Conservation (phyloP, 2,113 vertebrate genomes). For the Megaleporinus macrocephalus region DNA sequence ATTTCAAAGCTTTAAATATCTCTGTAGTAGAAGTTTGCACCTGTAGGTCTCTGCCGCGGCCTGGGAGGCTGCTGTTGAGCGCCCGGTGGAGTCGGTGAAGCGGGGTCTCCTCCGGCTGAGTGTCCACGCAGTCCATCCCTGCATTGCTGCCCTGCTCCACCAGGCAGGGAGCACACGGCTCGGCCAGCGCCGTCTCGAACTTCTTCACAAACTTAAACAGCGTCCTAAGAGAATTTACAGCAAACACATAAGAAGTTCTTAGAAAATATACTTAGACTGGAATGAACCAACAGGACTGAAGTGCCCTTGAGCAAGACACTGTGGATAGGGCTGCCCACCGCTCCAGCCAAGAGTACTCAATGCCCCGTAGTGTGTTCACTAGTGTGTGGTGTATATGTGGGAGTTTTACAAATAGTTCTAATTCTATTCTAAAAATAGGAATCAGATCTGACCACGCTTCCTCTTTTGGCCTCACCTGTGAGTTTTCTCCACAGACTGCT, state of each 20-base stretch:
- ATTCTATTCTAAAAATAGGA: too few species aligned
- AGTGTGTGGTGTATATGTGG: too few species aligned
- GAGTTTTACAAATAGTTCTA: too few species aligned
- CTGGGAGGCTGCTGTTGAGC: constrained; percentile 76
- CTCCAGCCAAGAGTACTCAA: too few species aligned
- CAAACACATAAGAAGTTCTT: neutral
- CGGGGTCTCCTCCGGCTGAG: constrained; percentile 73
- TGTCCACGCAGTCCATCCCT: constrained; percentile 74
- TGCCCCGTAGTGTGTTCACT: too few species aligned
- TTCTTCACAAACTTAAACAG: constrained; percentile 97
- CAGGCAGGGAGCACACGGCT: constrained; percentile 81
- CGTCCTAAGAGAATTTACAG: constrained; percentile 74
- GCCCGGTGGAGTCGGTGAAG: constrained; percentile 78
- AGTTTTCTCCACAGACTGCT: constrained; percentile 96
- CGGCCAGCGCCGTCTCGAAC: constrained; percentile 83
- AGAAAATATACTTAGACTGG: too few species aligned
- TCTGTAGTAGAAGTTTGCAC: constrained; percentile 50
- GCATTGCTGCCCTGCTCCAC: constrained; percentile 81
- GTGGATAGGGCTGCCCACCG: too few species aligned
- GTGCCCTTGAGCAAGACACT: too few species aligned
- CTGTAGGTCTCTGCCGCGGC: constrained; percentile 69
- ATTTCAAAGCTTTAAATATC: too few species aligned
- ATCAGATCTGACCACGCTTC: neutral
- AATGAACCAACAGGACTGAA: too few species aligned
- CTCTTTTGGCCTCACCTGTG: constrained; percentile 81